Evolutionary conservation across 2,888 invertebrate genomes (phyloP), one percentile per base, ranked within the genome.

Genomic region (Drosophila meridionalis): DNA sequence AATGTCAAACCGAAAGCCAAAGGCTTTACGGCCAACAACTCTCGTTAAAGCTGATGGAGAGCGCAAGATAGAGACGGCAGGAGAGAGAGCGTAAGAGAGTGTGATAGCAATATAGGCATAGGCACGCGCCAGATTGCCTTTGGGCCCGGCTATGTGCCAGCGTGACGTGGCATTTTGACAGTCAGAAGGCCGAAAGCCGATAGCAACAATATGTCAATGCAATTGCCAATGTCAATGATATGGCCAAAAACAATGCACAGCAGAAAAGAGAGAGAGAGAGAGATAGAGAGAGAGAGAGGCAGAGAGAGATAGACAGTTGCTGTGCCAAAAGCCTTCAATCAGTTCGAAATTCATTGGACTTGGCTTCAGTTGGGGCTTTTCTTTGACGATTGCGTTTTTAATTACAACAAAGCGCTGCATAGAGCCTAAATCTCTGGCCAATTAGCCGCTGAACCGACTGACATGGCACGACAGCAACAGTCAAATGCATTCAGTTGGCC

Each of bases 171-270:
- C 85, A 84, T 82, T 86, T 84, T 89, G 86, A 89, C 85, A 85
- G 70, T 80, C 72, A 14, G 57, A 69, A 70, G 63, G 69, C 74
- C 71, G 50, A 72, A 73, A 60, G 63, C 75, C 82, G 80, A 87
- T 80, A 89, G 85, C 81, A 81, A 79, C 83, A 88, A 89, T 88
- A 85, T 87, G 90, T 87, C 87, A 88, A 79, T 87, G 86, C 90
- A 78, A 85, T 84, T 87, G 76, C 67, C 67, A 68, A 64, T 78
- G 87, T 61, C 82, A 79, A 78, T 75, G 73, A 79, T 79, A 78
- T 69, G 80, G 56, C 59, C 58, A 57, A 67, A 53, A 50, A 28
- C 38, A 55, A 38, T 30, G 30, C 42, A 47, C 30, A 62, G 6
- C 45, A n/a, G 6, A 42, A n/a, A 40, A 53, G 26, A 4, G n/a